Base-by-base conservation (phyloP, 2,113 vertebrate genomes). In the Marmota monax region DNA sequence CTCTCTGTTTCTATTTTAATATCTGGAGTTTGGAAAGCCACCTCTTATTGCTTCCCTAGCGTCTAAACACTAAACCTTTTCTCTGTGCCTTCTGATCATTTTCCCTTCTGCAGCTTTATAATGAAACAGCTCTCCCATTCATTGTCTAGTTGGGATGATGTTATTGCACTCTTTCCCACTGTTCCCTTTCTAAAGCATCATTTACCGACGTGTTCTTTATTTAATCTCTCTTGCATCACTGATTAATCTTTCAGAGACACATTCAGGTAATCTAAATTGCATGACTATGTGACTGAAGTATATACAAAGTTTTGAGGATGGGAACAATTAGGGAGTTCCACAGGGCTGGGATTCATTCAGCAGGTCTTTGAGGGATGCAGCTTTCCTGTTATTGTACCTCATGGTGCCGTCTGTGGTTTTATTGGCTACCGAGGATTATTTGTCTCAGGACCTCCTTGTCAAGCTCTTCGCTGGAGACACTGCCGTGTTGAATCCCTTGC, bases 251-350 rank as follows among this genome's bases (percentile, higher is more conserved):
- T 96, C 88, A 67, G 84, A 96, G 96, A 97, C 53, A 48, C 51
- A 79, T 93, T 61, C 77, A 89, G 95, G 83, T 98, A 65, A 95
- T 97, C 98, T 95, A 88, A 63, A 94, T 77, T 70, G 76, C 56
- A 88, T 23, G 7, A 32, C 82, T 88, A 0, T 96, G 42, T 48
- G 80, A 85, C 53, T 37, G 20, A 74, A 25, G 0, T 0, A 13
- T 65, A 80, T 27, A 93, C 86, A 97, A 29, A 85, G 76, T 63
- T 84, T 69, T 58, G 91, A 96, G 98, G 92, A 86, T 88, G 56
- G 51, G 32, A 95, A 91, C 51, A 63, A 94, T 89, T 90, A 93
- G 65, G 42, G 78, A 95, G 73, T 63, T 94, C 37, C 39, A 69
- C n/a, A 58, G 84, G 87, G 84, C 65, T 84, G 18, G 37, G 73